Base-by-base conservation (phyloP, 1,140 invertebrate genomes). In the Brachionus koreanus region DNA sequence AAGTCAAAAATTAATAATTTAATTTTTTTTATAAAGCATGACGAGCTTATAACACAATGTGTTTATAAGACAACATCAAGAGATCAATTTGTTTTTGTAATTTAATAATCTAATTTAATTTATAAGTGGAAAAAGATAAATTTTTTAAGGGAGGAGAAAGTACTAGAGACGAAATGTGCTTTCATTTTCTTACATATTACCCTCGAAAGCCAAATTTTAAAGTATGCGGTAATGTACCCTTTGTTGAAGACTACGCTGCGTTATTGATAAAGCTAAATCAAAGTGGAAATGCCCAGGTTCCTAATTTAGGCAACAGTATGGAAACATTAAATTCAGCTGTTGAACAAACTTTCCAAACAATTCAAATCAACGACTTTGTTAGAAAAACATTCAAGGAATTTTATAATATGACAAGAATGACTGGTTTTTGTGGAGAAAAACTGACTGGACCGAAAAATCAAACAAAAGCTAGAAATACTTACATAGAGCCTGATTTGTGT, bases 151-250 rank as follows among this genome's bases (percentile, higher is more conserved):
- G 79, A 25, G 79, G 79, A 19, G 5, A 13, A 29, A 52, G 39
- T 33, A 67, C 61, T 7, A 39, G n/a, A n/a, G 16, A 82, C 0
- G 79, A 82, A 43, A 82, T 82, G 57, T 82, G 79, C 35, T 46
- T 67, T 4, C 35, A 67, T 29, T 65, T 67, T 43, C 42, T 82
- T 0, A 82, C 57, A 13, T 82, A 65, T 69, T 82, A 67, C 9
- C 57, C 79, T 1, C n/a, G 76, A 10, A 79, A 35, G 19, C 35
- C 16, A 25, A 61, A 35, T n/a, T 57, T 79, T 23, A 57, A 57
- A 16, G 10, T 10, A 39, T 79, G 76, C 29, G 4, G 33, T 23
- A 42, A n/a, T 42, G n/a, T 61, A 3, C 76, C 76, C 10, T 13
- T 61, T 37, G 13, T 12, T 19, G 49, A 57, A 10, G 49, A 57